phyloP scores from a whole-genome alignment of 2,797 vertebrate genomes.

The Pipistrellus pipistrellus region DNA sequence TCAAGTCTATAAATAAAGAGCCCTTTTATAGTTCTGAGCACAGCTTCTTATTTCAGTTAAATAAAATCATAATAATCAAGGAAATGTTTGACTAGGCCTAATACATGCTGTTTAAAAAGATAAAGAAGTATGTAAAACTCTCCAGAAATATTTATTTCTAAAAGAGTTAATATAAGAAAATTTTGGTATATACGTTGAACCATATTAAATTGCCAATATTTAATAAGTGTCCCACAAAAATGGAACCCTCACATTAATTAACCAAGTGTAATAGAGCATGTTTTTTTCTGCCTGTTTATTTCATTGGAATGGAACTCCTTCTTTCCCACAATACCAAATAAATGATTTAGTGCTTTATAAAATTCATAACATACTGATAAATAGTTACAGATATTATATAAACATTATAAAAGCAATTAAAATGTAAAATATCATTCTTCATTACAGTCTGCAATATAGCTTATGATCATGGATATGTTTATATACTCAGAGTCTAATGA shows the following conservation, averaged over 20 bases:
- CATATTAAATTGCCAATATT: conserved; percentile 39
- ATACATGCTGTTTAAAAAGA: conserved; percentile 42
- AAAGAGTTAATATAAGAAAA: conserved; percentile 53
- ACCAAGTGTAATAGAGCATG: not conserved
- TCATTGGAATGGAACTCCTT: not conserved
- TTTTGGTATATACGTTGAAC: not conserved
- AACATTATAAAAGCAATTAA: conserved; percentile 65
- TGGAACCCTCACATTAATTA: not conserved
- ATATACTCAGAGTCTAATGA: conserved; percentile 61
- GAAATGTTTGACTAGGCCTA: not conserved
- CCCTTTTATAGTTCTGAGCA: not conserved
- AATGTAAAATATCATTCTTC: conserved; percentile 35
- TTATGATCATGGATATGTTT: conserved; percentile 74
- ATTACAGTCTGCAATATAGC: conserved; percentile 65
- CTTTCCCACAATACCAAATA: not conserved
- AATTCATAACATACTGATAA: conserved; percentile 40
- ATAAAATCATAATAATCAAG: conserved; percentile 17
- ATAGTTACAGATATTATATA: conserved; percentile 49
- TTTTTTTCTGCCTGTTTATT: not conserved
- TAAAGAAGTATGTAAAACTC: conserved; percentile 23
- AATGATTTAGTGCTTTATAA: conserved; percentile 19
- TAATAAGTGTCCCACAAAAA: conserved; percentile 1
- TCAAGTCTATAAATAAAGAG: conserved; percentile 16
- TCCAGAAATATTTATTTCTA: not conserved
- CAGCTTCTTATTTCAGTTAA: not conserved